Base-by-base conservation (phyloP, 2,797 vertebrate genomes). In the Spatula versicolor region DNA sequence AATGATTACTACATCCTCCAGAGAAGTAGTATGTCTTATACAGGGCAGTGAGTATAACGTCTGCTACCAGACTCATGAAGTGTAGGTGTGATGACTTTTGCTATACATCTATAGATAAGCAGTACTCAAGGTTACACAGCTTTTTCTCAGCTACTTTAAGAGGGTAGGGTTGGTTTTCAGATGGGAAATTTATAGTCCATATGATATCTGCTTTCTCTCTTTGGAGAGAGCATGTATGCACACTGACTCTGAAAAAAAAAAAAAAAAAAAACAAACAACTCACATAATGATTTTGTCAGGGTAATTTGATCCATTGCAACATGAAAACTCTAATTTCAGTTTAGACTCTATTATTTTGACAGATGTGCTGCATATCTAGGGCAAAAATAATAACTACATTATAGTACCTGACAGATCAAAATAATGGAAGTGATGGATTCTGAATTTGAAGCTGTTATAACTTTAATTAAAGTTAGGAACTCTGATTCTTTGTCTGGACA, bases 211-310 rank as follows among this genome's bases (percentile, higher is more conserved):
- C 16, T 71, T 79, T 73, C 55, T 80, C 15, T 69, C 68, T 77
- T 74, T 3, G 2, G 30, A 66, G 30, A 52, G 1, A 63, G 23
- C 0, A 0, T 25, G 35, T 50, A 3, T 17, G 18, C 11, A 8
- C 35, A 69, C 13, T 39, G 63, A 77, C 9, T 69, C 12, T 59
- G 50, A 31, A 23, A n/a, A 78, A 48, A 46, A 22, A 54, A 3
- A 39, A 39, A 39, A 48, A 48, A 23, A 54, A 3, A 39, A 39
- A 13, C 5, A 11, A 11, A 13, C 39, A 46, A 4, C 11, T 87
- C n/a, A 30, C 10, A 5, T 74, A 66, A 74, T 50, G 18, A 35
- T 67, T 77, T 92, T 80, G 9, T 46, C 31, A 84, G 10, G 17
- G 64, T 91, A 69, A 86, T 77, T 85, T 56, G 33, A 87, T 83